Evolutionary conservation across 37 sponge, comb jelly and placozoan species (phyloP).

Genomic region (Beroe forskalii): DNA sequence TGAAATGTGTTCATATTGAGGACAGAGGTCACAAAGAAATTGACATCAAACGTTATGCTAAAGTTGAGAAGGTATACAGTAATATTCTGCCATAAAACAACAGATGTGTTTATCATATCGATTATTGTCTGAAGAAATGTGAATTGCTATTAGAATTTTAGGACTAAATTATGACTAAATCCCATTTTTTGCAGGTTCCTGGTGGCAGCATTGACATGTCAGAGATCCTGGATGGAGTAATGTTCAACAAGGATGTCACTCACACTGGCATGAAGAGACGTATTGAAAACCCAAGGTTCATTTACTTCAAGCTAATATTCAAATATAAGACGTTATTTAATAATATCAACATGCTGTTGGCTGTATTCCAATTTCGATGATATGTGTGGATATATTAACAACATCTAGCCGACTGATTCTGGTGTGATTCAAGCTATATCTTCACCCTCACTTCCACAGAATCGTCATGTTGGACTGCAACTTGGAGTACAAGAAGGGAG

Average conservation of each 20-base stretch:
- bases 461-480: slow-evolving; percentile 91
- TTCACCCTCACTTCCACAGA: slow-evolving; percentile 68
- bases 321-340: too few species aligned
- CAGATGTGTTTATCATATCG: not conserved
- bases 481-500: slow-evolving; percentile 99
- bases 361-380: too few species aligned
- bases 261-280: slow-evolving; percentile 92
- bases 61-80: slow-evolving; percentile 87
- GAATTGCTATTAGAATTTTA: not conserved
- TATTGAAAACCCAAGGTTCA: slow-evolving; percentile 65
- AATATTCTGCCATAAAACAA: too few species aligned
- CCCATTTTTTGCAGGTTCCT: slow-evolving; percentile 71
- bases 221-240: slow-evolving; percentile 82
- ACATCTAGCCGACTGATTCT: too few species aligned
- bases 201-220: slow-evolving; percentile 91
- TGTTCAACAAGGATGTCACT: slow-evolving; percentile 96
- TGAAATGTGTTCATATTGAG: slow-evolving; percentile 78
- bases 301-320: too few species aligned
- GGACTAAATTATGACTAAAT: not conserved
- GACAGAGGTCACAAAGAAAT: slow-evolving; percentile 82
- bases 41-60: slow-evolving; percentile 95
- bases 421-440: too few species aligned
- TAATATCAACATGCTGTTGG: too few species aligned
- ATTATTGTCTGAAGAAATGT: not conserved
- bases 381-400: too few species aligned